Evolutionary conservation across 2,888 invertebrate genomes (phyloP), one percentile per base, ranked within the genome.

Genomic region (Dynastes maya): DNA sequence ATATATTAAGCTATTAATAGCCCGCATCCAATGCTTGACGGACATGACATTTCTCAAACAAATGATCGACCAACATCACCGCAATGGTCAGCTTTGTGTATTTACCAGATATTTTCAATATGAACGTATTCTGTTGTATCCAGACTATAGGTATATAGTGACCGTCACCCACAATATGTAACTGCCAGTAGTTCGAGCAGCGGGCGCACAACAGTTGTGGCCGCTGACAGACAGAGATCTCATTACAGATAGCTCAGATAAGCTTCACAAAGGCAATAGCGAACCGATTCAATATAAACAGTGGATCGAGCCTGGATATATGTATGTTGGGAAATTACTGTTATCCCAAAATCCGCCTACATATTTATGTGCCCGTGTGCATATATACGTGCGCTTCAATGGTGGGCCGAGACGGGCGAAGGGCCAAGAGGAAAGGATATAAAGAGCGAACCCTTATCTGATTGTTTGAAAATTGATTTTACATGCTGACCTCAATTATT

Each of bases 211-310:
- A 82, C 84, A 83, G 84, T 84, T 84, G 84, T 81, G 84, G 83
- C 82, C 83, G 84, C 80, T 83, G 83, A 84, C 84, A 84, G 84
- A 84, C 84, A 87, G 85, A 88, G 89, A 89, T 89, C 88, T 89
- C 89, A 89, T 89, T 89, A 89, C 88, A 88, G 88, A 89, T 89
- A 87, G 85, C 83, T 83, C 85, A 84, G 88, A 89, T 89, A 89
- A 88, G 87, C 88, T 84, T 79, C 87, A 87, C 88, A 89, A 89
- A 88, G 87, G 87, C 88, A 87, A 88, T 88, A 87, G 78, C 87
- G 81, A 72, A 81, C 80, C 87, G 87, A 88, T 88, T 88, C 88
- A 86, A 88, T 88, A 88, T 88, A 88, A 86, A 88, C 87, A 85
- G 86, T 76, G 87, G 84, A 86, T 86, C 84, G 86, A 83, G 82